Base-by-base conservation (phyloP, 1,140 invertebrate species). In the Cotesia typhae region DNA sequence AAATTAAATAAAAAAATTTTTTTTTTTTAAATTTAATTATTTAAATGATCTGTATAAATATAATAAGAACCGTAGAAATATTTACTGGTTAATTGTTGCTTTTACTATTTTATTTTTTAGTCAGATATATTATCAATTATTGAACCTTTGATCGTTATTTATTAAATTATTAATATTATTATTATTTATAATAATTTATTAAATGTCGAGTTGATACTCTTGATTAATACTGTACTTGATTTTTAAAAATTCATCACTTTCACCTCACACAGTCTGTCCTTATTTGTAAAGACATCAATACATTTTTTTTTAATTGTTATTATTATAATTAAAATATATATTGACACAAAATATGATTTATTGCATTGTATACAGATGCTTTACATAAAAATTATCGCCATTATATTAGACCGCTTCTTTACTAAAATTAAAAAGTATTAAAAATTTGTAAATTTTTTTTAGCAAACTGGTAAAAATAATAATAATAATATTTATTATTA, bases 41-140 rank as follows among this genome's bases (percentile, higher is more conserved):
- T 28, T 66, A 79, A 76, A 74, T n/a, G 81, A 81, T 81, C 78
- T 80, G 76, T 81, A 81, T 81, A 81, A 83, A 83, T 81, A 83
- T 78, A 81, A 73, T 37, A 73, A 17, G 51, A 71, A 53, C 64
- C 70, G 61, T 72, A 67, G 2, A 60, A 60, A 67, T 57, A 4
- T 1, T 53, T 47, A 47, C 41, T 47, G 41, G 41, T 47, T 2
- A 28, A 28, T 28, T 47, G 1, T 47, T 47, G 6, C 41, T 47
- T 10, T n/a, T 55, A 55, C 12, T 55, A 55, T 55, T 55, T 55
- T 55, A 17, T n/a, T n/a, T 55, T n/a, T 55, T 55, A 55, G 10
- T 17, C 53, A 55, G 53, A 14, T 17, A 51, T n/a, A 55, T 55
- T 6, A 14, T 6, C 17, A 55, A 4, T 55, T 55, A 14, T 55